Base-by-base conservation (phyloP, 2,113 vertebrate genomes). In the Lagenorhynchus albirostris region DNA sequence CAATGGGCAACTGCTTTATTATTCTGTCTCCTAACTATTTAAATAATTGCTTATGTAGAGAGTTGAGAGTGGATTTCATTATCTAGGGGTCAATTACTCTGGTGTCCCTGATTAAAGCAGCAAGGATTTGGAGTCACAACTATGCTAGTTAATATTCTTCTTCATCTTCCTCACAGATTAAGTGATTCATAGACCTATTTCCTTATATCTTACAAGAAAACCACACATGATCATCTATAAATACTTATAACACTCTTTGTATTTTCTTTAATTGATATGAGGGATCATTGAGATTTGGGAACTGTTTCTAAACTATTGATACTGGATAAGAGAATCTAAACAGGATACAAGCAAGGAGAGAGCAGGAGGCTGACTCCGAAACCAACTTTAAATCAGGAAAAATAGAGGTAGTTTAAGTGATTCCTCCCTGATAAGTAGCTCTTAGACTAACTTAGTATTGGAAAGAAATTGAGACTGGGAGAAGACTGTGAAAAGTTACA, bases 31-130 rank as follows among this genome's bases (percentile, higher is more conserved):
- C 63, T 53, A 81, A 96, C 38, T 91, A 67, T 36, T 84, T 86
- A 88, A 97, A 63, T 70, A 77, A 95, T 36, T 89, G 58, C 77
- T 92, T 93, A 87, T 76, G n/a, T 86, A 91, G 55, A 89, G 9
- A 86, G 81, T 33, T 86, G 62, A 85, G 73, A 87, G 29, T 81
- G 36, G 60, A 80, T 87, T 89, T 87, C 20, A 79, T 67, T 91
- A 93, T 41, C 70, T 76, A 67, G 29, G 25, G 38, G 88, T 89
- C 44, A 88, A 31, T 97, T 94, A 94, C 87, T 88, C 84, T 81
- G 21, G 53, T 33, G 71, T 73, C 47, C 3, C 71, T 90, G 67
- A 97, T 82, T 88, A 92, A 91, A 95, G 65, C 41, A 96, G 55
- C 44, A 89, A 91, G 41, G 8, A 77, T 53, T 63, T 9, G 86